Evolutionary conservation across 2,888 invertebrate genomes (phyloP).

Genomic region (Synanthedon myopaeformis): DNA sequence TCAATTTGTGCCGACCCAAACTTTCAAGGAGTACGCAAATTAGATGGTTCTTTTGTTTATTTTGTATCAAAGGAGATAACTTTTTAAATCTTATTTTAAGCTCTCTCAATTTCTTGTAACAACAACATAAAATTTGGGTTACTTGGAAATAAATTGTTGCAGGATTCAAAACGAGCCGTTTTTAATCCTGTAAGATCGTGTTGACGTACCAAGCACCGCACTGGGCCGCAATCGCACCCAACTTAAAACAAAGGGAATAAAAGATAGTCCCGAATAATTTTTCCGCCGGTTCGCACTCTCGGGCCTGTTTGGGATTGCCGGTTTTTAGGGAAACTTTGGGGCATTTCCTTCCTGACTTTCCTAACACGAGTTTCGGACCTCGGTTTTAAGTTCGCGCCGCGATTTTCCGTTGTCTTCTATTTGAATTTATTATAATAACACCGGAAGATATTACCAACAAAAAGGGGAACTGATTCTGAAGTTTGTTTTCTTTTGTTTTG

Average conservation of each 20-base stretch:
- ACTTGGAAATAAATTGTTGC: slow-evolving; percentile 3
- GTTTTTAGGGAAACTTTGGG: slow-evolving; percentile 21
- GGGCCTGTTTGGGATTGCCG: slow-evolving; percentile 47
- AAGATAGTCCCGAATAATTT: slow-evolving; percentile 59
- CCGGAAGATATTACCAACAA: slow-evolving; percentile 35
- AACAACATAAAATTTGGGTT: background rate
- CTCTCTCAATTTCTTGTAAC: slow-evolving; percentile 19
- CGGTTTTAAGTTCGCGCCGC: slow-evolving; percentile 42
- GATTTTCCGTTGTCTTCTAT: slow-evolving; percentile 46
- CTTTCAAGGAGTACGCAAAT: slow-evolving; percentile 37
- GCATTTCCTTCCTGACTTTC: slow-evolving; percentile 57
- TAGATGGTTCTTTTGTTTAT: slow-evolving; percentile 43
- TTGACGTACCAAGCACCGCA: slow-evolving; percentile 14
- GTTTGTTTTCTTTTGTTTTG: slow-evolving; percentile 1
- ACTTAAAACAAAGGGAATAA: slow-evolving; percentile 60
- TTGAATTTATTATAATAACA: slow-evolving; percentile 47
- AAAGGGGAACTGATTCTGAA: slow-evolving; percentile 33
- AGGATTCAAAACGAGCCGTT: slow-evolving; percentile 3
- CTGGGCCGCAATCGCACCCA: slow-evolving; percentile 31
- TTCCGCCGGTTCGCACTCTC: slow-evolving; percentile 42
- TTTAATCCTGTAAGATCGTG: slow-evolving; percentile 11
- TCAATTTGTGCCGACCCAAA: slow-evolving; percentile 37
- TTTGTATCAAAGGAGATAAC: slow-evolving; percentile 38
- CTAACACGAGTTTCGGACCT: slow-evolving; percentile 43
- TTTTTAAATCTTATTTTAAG: slow-evolving; percentile 46